Conservation (phyloP, 2,797 vertebrate species). For the Chaenodraco wilsoni region DNA sequence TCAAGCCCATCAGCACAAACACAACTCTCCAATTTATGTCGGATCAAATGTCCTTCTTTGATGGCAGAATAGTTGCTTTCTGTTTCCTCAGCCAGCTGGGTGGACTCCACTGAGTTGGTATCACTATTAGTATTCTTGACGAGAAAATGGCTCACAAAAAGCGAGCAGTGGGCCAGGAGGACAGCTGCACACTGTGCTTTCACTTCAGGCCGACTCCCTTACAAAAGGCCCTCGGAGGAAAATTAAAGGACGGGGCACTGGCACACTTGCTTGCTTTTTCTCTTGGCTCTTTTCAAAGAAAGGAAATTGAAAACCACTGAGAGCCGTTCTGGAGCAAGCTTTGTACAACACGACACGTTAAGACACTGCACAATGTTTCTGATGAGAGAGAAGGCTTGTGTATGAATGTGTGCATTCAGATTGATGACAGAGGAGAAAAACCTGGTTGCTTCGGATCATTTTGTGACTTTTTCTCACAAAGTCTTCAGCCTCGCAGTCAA, state of each 20-base stretch:
- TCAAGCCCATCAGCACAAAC: conserved; percentile 49
- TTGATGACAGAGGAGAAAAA: conserved; percentile 50
- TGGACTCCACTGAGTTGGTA: conserved; percentile 58
- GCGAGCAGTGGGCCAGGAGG: conserved; percentile 70
- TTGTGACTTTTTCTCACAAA: conserved; percentile 39
- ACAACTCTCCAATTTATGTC: conserved; percentile 60
- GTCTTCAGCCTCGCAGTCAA: conserved; percentile 24
- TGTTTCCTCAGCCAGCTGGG: conserved; percentile 80
- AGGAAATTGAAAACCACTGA: conserved; percentile 67
- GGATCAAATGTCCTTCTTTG: conserved; percentile 69
- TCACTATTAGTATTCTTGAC: conserved; percentile 82
- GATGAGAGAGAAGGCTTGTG: conserved; percentile 39
- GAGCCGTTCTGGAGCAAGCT: conserved; percentile 55
- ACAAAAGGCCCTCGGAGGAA: conserved; percentile 71
- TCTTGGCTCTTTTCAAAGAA: conserved; percentile 67
- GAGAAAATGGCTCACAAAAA: conserved; percentile 74
- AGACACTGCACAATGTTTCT: conserved; percentile 52
- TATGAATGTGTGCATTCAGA: conserved; percentile 52
- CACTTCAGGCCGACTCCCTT: conserved; percentile 69
- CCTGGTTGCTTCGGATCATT: conserved; percentile 30
- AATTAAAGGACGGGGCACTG: conserved; percentile 80
- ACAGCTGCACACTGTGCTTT: conserved; percentile 83
- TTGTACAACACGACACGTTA: conserved; percentile 57
- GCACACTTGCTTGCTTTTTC: conserved; percentile 72
- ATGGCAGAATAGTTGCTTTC: conserved; percentile 71